Evolutionary conservation across 1,140 invertebrate species (phyloP).

Genomic region (Sinonovacula constricta): DNA sequence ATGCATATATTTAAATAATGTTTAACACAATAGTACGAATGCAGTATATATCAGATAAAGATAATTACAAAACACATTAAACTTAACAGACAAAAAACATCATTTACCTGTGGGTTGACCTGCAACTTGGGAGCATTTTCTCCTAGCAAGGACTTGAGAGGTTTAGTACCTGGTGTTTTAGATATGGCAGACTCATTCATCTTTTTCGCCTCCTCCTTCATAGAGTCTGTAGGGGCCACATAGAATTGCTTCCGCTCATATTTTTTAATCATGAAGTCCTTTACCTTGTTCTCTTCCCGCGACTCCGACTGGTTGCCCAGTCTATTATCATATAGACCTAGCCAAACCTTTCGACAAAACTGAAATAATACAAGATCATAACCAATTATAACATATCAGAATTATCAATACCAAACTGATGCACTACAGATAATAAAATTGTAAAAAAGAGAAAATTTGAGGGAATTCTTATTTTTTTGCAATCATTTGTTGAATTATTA

Average conservation of each 20-base stretch:
- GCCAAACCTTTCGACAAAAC: constrained; percentile 93
- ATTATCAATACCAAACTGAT: too few relatives aligned
- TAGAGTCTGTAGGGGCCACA: constrained; percentile 74
- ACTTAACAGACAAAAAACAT: too few relatives aligned
- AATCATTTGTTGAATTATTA: too few relatives aligned
- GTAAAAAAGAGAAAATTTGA: too few relatives aligned
- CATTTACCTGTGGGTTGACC: constrained; percentile 63
- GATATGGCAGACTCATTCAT: constrained; percentile 69
- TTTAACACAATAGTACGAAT: too few relatives aligned
- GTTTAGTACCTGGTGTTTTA: constrained; percentile 65
- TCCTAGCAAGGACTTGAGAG: constrained; percentile 70
- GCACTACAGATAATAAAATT: too few relatives aligned
- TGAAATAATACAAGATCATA: too few relatives aligned
- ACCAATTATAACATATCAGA: too few relatives aligned
- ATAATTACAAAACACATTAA: too few relatives aligned
- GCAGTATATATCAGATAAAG: too few relatives aligned
- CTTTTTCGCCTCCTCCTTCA: constrained; percentile 73
- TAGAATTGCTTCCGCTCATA: constrained; percentile 92
- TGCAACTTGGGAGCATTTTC: constrained; percentile 66
- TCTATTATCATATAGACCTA: constrained; percentile 87
- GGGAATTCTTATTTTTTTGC: too few relatives aligned
- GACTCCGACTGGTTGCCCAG: constrained; percentile 79
- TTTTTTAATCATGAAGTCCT: constrained; percentile 95
- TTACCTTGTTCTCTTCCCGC: constrained; percentile 93
- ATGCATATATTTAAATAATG: too few relatives aligned